phyloP scores from a whole-genome alignment of 1,140 invertebrate genomes.

The Drosophila pseudoobscura region DNA sequence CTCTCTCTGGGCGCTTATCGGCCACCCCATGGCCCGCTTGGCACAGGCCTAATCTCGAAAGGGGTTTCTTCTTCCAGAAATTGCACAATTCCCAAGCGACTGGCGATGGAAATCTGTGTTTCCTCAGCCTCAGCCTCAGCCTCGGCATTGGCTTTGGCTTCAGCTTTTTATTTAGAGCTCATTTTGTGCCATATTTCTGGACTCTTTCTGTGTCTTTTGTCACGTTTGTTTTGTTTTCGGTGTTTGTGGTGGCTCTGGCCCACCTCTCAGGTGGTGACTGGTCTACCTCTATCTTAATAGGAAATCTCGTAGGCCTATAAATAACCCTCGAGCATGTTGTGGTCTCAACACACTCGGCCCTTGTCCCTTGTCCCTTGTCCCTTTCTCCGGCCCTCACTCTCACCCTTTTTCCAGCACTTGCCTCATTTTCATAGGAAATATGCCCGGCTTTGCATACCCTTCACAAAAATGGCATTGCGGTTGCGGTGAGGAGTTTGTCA shows the following conservation, averaged over 20 bases:
- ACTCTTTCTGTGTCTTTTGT: conserved; percentile 63
- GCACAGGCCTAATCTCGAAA: conserved; percentile 34
- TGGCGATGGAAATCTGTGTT: conserved; percentile 10
- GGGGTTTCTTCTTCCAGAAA: conserved; percentile 20
- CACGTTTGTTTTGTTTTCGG: conserved; percentile 31
- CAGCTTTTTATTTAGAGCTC: conserved; percentile 7
- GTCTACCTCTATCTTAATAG: conserved; percentile 69
- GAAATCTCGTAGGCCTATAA: conserved; percentile 70
- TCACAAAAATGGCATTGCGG: conserved; percentile 1
- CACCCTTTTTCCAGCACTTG: neutral
- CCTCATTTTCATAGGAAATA: conserved; percentile 44
- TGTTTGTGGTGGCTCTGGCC: conserved; percentile 24
- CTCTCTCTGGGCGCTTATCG: conserved; percentile 29
- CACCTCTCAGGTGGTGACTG: conserved; percentile 1
- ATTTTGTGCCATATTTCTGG: conserved; percentile 15
- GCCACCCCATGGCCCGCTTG: conserved; percentile 1
- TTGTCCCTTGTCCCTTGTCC: conserved; percentile 40
- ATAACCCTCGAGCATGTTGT: conserved; percentile 72
- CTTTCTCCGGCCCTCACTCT: conserved; percentile 32
- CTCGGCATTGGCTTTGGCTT: conserved; percentile 1
- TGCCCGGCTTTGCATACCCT: conserved; percentile 20
- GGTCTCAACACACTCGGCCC: conserved; percentile 46
- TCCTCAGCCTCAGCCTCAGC: conserved; percentile 5
- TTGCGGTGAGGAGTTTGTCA: conserved; percentile 23
- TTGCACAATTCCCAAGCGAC: conserved; percentile 22